phyloP scores from a whole-genome alignment of 2,888 invertebrate species.

The Diachrysia chrysitis region DNA sequence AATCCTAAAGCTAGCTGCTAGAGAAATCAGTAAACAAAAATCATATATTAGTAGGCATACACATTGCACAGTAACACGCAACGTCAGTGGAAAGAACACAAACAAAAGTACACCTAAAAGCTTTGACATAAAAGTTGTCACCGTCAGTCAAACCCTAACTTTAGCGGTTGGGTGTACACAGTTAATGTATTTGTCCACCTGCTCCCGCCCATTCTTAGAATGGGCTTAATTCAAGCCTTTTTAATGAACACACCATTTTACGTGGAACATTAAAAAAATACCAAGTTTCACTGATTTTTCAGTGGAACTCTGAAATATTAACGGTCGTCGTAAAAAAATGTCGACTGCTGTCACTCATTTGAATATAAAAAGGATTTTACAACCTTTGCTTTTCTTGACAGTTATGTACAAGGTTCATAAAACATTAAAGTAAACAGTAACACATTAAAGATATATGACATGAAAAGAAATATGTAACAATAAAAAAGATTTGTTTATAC shows the following conservation, averaged over 20 bases:
- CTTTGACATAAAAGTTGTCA: background rate
- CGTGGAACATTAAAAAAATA: background rate
- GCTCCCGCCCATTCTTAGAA: background rate
- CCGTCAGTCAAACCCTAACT: background rate
- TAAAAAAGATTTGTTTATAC: background rate
- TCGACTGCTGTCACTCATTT: constrained; percentile 14
- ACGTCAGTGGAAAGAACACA: background rate
- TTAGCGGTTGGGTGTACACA: background rate
- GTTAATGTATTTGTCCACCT: background rate
- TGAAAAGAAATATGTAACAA: background rate
- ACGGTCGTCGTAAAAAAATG: constrained; percentile 19
- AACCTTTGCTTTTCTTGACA: constrained; percentile 37
- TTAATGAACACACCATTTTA: background rate
- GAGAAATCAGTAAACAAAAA: background rate
- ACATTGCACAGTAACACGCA: background rate
- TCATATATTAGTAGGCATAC: background rate
- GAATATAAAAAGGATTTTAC: constrained; percentile 19
- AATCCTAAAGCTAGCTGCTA: too few relatives aligned
- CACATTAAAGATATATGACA: background rate
- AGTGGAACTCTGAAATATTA: constrained; percentile 1
- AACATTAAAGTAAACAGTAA: background rate
- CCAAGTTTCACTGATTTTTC: background rate
- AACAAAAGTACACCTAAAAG: background rate
- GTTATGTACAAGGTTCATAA: constrained; percentile 14
- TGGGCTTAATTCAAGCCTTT: background rate